A percentile compares a stretch with the other conserved stretches of the same genome.
phyloP scores from a whole-genome alignment of 2,797 vertebrate genomes.

The Anguilla anguilla region DNA sequence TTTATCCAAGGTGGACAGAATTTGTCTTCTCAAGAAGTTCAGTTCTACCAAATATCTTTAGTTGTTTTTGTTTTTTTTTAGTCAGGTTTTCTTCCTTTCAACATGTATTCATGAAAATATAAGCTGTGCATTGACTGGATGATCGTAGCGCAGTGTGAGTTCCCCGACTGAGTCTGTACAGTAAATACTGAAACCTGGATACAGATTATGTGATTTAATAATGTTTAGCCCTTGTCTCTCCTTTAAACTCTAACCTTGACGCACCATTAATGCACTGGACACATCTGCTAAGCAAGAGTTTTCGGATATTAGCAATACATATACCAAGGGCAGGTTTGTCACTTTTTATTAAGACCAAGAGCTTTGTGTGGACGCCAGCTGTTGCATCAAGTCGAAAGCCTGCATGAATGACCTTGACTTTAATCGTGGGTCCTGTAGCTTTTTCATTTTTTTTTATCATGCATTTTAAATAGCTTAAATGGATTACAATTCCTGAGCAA shows the following conservation, averaged over 20 bases:
- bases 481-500: slow-evolving; percentile 70
- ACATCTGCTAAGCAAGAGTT: slow-evolving; percentile 76
- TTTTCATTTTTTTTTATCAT: slow-evolving; percentile 75
- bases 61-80: neutral
- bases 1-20: slow-evolving; percentile 11
- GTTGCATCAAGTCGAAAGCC: slow-evolving; percentile 87
- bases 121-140: neutral
- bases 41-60: neutral
- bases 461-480: slow-evolving; percentile 77
- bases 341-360: slow-evolving; percentile 82
- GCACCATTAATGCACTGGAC: slow-evolving; percentile 73
- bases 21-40: slow-evolving; percentile 2
- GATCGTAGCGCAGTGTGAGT: neutral
- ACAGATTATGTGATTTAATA: slow-evolving; percentile 76
- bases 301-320: slow-evolving; percentile 80
- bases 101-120: neutral
- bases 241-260: slow-evolving; percentile 81
- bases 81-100: neutral
- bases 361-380: slow-evolving; percentile 90
- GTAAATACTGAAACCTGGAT: slow-evolving; percentile 65
- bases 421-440: slow-evolving; percentile 68
- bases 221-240: slow-evolving; percentile 71
- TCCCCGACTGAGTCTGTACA: slow-evolving; percentile 44
- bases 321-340: slow-evolving; percentile 76
- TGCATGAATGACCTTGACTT: slow-evolving; percentile 92